A percentile compares a stretch with the other conserved stretches of the same genome.
phyloP scores from a whole-genome alignment of 35 echinoderm and acorn worm species.

The Chiridota heheva region DNA sequence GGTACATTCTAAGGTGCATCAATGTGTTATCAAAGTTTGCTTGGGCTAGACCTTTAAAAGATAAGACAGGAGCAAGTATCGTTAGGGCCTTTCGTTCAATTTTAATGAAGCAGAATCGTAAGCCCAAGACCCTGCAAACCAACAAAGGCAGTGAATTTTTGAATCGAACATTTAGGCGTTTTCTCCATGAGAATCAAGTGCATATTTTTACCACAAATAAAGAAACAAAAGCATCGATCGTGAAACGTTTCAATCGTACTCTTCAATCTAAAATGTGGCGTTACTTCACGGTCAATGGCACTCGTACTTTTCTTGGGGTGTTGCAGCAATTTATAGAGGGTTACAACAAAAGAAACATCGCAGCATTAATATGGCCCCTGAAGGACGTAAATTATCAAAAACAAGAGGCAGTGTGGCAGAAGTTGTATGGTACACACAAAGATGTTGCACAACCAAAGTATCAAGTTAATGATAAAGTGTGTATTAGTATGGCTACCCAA shows the following conservation, averaged over 20 bases:
- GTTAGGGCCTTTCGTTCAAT: background rate
- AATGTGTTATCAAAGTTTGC: constrained; percentile 51
- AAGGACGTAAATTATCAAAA: too few relatives aligned
- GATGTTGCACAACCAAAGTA: too few relatives aligned
- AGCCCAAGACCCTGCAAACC: constrained; percentile 33
- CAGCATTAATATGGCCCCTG: too few relatives aligned
- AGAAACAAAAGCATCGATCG: constrained; percentile 46
- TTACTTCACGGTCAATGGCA: too few relatives aligned
- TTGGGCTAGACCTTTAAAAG: constrained; percentile 24
- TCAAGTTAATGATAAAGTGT: constrained; percentile 29
- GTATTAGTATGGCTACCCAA: constrained; percentile 10
- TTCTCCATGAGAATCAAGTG: constrained; percentile 31
- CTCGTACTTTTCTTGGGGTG: too few relatives aligned
- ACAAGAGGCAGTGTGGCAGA: too few relatives aligned
- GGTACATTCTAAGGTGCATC: constrained; percentile 32
- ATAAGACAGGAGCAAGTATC: constrained; percentile 13
- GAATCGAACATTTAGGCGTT: constrained; percentile 30
- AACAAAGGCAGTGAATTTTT: constrained; percentile 52
- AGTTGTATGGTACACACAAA: too few relatives aligned
- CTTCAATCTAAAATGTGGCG: too few relatives aligned
- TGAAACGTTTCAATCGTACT: too few relatives aligned
- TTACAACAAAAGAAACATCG: too few relatives aligned
- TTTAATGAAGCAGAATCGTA: background rate
- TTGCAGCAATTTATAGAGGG: too few relatives aligned
- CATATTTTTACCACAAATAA: constrained; percentile 54